Evolutionary conservation across 2,113 vertebrate genomes (phyloP).

Genomic region (Amphilophus citrinellus): DNA sequence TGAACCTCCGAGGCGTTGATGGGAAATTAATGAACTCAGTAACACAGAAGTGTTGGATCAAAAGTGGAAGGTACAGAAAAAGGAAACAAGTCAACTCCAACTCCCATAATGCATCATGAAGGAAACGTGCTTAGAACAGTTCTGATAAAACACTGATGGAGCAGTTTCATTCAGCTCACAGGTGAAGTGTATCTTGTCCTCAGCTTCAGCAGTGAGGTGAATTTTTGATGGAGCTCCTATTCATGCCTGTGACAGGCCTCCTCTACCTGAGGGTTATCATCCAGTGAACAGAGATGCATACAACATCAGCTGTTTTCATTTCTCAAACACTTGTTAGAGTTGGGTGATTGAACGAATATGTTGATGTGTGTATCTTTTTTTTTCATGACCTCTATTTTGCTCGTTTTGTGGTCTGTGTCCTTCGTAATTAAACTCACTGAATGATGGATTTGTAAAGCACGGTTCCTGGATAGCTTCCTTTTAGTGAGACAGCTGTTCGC

Average conservation of each 20-base stretch:
- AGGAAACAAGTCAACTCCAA: not conserved
- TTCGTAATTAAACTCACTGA: not conserved
- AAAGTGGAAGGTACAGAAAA: not conserved
- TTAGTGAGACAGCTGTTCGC: not conserved
- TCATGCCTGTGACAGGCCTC: not conserved
- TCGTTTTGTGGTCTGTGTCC: not conserved
- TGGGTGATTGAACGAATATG: not conserved
- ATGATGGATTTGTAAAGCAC: not conserved
- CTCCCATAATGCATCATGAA: not conserved
- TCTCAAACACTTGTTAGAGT: fast-evolving
- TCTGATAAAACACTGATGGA: not conserved
- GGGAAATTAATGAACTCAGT: not conserved
- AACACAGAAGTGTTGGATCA: not conserved
- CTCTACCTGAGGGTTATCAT: not conserved
- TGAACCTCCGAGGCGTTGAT: slow-evolving; percentile 14
- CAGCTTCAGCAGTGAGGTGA: not conserved
- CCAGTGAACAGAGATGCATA: no score
- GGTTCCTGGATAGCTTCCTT: no score
- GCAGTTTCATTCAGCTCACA: not conserved
- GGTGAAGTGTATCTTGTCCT: not conserved
- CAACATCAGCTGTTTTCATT: not conserved
- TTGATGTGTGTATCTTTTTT: not conserved
- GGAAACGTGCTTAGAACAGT: not conserved
- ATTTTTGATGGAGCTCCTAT: not conserved
- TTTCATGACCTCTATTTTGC: not conserved